Evolutionary conservation across 2,888 invertebrate genomes (phyloP).

Genomic region (Dorcus hopei): DNA sequence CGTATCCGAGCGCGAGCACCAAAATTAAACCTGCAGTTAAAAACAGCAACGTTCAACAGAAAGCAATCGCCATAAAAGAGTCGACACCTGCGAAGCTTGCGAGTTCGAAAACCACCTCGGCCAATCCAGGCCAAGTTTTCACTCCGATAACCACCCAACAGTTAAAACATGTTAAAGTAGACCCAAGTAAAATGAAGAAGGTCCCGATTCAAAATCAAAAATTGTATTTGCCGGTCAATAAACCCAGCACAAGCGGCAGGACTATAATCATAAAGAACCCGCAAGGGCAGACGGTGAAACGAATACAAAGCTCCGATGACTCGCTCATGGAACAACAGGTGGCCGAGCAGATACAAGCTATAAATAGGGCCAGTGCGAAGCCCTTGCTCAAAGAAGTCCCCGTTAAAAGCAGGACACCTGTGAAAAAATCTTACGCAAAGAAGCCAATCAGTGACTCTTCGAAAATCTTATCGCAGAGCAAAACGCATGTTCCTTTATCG

Average conservation of each 20-base stretch:
- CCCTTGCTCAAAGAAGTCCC: slow-evolving; percentile 9
- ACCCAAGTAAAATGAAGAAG: slow-evolving; percentile 25
- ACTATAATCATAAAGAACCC: slow-evolving; percentile 47
- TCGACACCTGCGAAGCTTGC: slow-evolving; percentile 50
- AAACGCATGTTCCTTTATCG: no score
- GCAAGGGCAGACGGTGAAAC: slow-evolving; percentile 44
- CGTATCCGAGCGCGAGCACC: slow-evolving; percentile 44
- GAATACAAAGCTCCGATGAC: slow-evolving; percentile 41
- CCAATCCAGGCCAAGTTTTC: slow-evolving; percentile 41
- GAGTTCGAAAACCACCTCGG: slow-evolving; percentile 50
- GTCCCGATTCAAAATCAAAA: slow-evolving; percentile 2
- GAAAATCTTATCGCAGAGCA: no score
- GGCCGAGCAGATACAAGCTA: slow-evolving; percentile 47
- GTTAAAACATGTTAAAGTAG: slow-evolving; percentile 44
- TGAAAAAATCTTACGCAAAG: slow-evolving; percentile 12
- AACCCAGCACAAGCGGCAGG: slow-evolving; percentile 27
- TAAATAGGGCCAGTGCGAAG: slow-evolving; percentile 38
- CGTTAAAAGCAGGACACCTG: not conserved
- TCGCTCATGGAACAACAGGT: slow-evolving; percentile 43
- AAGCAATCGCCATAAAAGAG: slow-evolving; percentile 7
- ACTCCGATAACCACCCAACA: slow-evolving; percentile 47
- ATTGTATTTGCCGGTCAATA: slow-evolving; percentile 10
- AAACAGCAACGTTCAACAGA: slow-evolving; percentile 18
- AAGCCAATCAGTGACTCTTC: not conserved
- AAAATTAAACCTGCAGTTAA: slow-evolving; percentile 25